Conservation (phyloP, 2,113 vertebrate species). For the Diphyllodes magnificus region DNA sequence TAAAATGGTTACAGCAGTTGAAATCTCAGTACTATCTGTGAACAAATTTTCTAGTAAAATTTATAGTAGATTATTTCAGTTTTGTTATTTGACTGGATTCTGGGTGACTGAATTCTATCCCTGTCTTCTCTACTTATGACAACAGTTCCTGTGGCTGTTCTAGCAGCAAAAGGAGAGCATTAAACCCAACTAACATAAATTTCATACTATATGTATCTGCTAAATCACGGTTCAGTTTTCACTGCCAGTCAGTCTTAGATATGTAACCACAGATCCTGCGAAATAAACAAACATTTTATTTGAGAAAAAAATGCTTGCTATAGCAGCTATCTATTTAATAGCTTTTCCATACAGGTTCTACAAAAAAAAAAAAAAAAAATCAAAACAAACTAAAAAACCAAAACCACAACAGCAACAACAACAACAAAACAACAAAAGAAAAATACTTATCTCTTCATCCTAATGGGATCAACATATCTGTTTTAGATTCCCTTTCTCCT, state of each 20-base stretch:
- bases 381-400: neutral
- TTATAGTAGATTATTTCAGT: neutral
- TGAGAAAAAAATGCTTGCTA: neutral
- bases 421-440: neutral
- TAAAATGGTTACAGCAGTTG: neutral
- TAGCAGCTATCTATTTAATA: neutral
- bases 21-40: neutral
- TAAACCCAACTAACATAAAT: neutral
- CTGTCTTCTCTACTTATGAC: neutral
- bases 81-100: neutral
- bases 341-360: neutral
- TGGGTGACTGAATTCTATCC: neutral
- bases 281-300: neutral
- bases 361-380: neutral
- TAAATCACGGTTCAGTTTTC: neutral
- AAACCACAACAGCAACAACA: neutral
- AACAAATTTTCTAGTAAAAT: neutral
- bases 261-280: neutral
- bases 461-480: accelerated
- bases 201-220: neutral
- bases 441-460: neutral
- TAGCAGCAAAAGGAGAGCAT: neutral
- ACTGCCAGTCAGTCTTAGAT: neutral
- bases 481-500: neutral
- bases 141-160: neutral